Percentiles rank a stretch among this genome's conserved stretches.
These are phyloP conservation scores for Heterotis niloticus DNA, from an alignment of 2,113 vertebrate genomes.

Conservation along the genomic window DNA sequence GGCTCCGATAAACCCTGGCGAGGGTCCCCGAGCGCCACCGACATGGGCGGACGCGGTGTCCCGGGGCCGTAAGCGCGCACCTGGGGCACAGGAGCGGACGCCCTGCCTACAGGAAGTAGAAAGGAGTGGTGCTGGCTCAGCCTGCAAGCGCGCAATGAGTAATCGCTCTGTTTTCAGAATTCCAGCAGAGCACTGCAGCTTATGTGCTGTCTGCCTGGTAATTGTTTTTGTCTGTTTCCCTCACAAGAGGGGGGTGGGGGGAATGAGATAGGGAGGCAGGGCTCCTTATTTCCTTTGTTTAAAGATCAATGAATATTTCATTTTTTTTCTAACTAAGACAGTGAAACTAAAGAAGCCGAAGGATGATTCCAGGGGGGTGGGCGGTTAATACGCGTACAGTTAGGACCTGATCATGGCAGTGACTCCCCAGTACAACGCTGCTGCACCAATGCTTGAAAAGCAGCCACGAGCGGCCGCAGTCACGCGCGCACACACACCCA, in stretches of 20 bases:
- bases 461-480: background rate
- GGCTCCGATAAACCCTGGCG: background rate
- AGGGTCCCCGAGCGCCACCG: background rate
- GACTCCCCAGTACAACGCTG: background rate
- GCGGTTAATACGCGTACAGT: constrained; percentile 2
- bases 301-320: constrained; percentile 36
- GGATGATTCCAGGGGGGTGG: constrained; percentile 11
- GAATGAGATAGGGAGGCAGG: background rate
- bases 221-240: constrained; percentile 33
- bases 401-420: background rate
- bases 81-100: too few relatives aligned
- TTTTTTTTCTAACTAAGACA: constrained; percentile 30
- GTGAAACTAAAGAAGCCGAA: constrained; percentile 27
- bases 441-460: background rate
- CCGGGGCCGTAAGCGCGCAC: too few relatives aligned
- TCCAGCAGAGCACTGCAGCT: constrained; percentile 19
- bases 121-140: background rate
- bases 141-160: background rate
- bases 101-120: background rate
- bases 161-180: constrained; percentile 20
- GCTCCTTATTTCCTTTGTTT: constrained; percentile 22
- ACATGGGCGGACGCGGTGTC: background rate
- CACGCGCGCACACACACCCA: background rate
- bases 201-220: constrained; percentile 25
- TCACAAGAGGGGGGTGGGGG: background rate